Conservation (phyloP, 2,888 invertebrate genomes). For the Drosophila austrosaltans region DNA sequence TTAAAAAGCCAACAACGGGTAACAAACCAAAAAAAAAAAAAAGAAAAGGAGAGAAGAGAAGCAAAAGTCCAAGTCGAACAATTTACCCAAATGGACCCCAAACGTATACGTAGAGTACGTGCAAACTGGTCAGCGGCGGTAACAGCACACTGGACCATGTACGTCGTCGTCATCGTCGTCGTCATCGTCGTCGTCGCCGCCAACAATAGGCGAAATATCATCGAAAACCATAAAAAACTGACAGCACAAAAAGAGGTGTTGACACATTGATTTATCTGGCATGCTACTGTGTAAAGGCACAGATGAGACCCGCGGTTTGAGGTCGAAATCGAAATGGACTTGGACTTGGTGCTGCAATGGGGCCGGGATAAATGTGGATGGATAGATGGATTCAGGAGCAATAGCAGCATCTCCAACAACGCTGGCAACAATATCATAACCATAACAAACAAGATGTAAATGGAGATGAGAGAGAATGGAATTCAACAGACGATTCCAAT, state of each 20-base stretch:
- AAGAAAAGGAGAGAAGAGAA: constrained; percentile 59
- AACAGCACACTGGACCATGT: constrained; percentile 34
- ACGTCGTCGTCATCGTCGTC: constrained; percentile 47
- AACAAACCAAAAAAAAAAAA: constrained; percentile 58
- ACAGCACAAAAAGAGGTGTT: constrained; percentile 84
- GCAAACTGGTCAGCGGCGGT: constrained; percentile 55
- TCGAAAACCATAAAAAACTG: constrained; percentile 83
- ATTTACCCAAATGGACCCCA: constrained; percentile 75
- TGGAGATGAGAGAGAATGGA: constrained; percentile 21
- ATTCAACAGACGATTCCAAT: neutral
- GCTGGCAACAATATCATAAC: constrained; percentile 74
- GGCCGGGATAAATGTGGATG: constrained; percentile 54
- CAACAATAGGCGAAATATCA: constrained; percentile 83
- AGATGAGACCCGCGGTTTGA: constrained; percentile 49
- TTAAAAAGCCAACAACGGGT: constrained; percentile 71
- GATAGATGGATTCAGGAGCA: constrained; percentile 64
- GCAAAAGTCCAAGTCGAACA: constrained; percentile 52
- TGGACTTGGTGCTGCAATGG: neutral
- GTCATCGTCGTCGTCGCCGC: constrained; percentile 43
- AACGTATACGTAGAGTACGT: constrained; percentile 27
- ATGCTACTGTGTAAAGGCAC: constrained; percentile 80
- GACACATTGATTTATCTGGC: constrained; percentile 84
- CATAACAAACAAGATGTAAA: constrained; percentile 49
- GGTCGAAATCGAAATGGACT: constrained; percentile 3
- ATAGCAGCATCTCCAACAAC: constrained; percentile 53